Evolutionary conservation across 37 sponge, comb jelly and placozoan species (phyloP), one percentile per base, ranked within the genome.

Genomic region (Spongia lamella): DNA sequence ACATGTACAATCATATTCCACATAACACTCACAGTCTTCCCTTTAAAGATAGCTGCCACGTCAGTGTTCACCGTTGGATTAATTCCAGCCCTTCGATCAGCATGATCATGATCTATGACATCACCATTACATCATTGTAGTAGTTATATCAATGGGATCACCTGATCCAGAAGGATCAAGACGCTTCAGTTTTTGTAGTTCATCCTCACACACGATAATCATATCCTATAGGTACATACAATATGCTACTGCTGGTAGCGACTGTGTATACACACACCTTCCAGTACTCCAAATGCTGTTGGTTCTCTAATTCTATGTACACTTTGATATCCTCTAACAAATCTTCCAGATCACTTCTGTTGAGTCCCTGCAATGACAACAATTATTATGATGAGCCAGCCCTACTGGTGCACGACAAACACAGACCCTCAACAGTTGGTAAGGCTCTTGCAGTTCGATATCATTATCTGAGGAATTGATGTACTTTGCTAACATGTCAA

Each of bases 401-500:
- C 3, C 43, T 43, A 49, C 32, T 29, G 7, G 11, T n/a, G 11
- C 55, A 50, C 2, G 3, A 2, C 30, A 17, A 1, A 43, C 15
- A 64, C 61, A 50, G 47, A 90, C 91, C 49, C 61, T 75, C 9
- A 94, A 73, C 29, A 95, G 71, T 29, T 75, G 62, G 78, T 90
- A 88, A 6, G 96, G 96, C 56, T 95, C 96, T 56, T 95, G 88
- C 51, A 91, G 67, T 55, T 95, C 92, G 58, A 95, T 83, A 39
- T 95, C 96, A 77, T 84, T 13, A 31, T 77, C 92, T 2, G 77
- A 68, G 37, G 76, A 65, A 71, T 79, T 75, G 52, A 88, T 63
- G 76, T 98, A 98, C 79, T 93, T 95, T 53, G 99, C 99, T 54
- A 98, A 80, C 61, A 89, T 32, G 56, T 98, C 99, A 64, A 98